Conservation (phyloP, 2,113 vertebrate genomes). For the Pollachius pollachius region DNA sequence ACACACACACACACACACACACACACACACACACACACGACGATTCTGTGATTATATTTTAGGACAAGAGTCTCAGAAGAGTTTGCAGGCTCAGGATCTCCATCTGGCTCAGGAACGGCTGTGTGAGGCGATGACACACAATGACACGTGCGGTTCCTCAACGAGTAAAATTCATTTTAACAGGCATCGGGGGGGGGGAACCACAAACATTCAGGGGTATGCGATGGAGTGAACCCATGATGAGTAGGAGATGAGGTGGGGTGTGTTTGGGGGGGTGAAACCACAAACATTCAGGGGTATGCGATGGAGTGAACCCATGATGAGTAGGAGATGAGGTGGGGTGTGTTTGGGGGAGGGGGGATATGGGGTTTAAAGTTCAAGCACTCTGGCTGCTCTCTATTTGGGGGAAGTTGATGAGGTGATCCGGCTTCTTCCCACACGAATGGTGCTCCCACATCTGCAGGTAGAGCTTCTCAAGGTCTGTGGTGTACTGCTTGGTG, state of each 20-base stretch:
- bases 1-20: conserved; percentile 46
- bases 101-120: conserved; percentile 49
- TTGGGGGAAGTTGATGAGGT: conserved; percentile 81
- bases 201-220: conserved; percentile 14
- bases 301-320: conserved; percentile 17
- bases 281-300: conserved; percentile 14
- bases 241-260: background rate
- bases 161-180: conserved; percentile 55
- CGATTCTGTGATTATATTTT: conserved; percentile 41
- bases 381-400: conserved; percentile 85
- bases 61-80: conserved; percentile 56
- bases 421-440: conserved; percentile 89
- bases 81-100: conserved; percentile 42
- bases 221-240: conserved; percentile 17
- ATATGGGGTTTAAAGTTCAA: conserved; percentile 57
- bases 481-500: conserved; percentile 94
- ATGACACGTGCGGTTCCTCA: conserved; percentile 58
- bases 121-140: conserved; percentile 22
- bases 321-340: background rate
- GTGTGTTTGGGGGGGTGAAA: background rate
- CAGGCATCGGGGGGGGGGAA: background rate
- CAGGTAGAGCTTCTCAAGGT: conserved; percentile 93
- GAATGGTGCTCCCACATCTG: conserved; percentile 96
- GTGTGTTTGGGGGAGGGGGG: background rate
- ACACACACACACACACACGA: conserved; percentile 50